These are phyloP conservation scores for Notothenia coriiceps DNA, from an alignment of 2,113 vertebrate genomes.

Conservation along the genomic window DNA sequence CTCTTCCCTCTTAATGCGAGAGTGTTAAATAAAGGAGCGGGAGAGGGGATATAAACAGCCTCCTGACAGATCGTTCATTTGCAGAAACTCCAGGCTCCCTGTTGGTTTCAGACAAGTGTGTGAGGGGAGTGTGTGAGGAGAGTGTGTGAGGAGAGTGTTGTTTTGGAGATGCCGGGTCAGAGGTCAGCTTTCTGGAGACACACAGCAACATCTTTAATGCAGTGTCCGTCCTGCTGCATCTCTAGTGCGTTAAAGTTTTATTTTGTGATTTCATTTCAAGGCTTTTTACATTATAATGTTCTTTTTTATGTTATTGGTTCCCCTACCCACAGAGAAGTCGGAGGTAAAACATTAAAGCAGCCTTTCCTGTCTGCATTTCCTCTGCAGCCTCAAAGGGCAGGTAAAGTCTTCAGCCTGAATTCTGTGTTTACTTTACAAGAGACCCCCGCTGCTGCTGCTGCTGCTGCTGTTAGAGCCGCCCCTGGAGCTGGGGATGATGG, in stretches of 20 bases:
- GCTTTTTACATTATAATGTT: conserved; percentile 53
- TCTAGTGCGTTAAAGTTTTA: conserved; percentile 61
- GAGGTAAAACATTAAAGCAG: conserved; percentile 24
- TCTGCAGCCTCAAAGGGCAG: conserved; percentile 64
- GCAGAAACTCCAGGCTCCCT: conserved; percentile 78
- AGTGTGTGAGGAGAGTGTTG: conserved; percentile 74
- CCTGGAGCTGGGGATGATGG: conserved; percentile 62
- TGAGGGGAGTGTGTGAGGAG: conserved; percentile 63
- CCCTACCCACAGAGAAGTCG: conserved; percentile 50
- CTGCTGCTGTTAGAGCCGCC: conserved; percentile 66
- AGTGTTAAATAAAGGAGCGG: conserved; percentile 82
- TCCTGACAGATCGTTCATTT: conserved; percentile 84
- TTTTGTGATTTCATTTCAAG: conserved; percentile 50
- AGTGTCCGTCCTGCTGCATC: conserved; percentile 40
- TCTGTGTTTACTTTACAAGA: conserved; percentile 80
- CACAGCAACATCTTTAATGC: conserved; percentile 33
- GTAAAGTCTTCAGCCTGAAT: conserved; percentile 76
- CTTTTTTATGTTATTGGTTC: conserved; percentile 58
- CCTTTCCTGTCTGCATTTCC: conserved; percentile 56
- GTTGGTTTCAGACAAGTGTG: conserved; percentile 60
- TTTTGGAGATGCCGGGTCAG: conserved; percentile 68
- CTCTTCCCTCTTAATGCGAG: conserved; percentile 80
- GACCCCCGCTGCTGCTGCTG: conserved; percentile 46
- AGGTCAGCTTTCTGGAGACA: conserved; percentile 67
- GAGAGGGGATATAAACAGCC: conserved; percentile 80